phyloP scores from a whole-genome alignment of 92 coral and sea anemone species.

The Bergia puertoricense region DNA sequence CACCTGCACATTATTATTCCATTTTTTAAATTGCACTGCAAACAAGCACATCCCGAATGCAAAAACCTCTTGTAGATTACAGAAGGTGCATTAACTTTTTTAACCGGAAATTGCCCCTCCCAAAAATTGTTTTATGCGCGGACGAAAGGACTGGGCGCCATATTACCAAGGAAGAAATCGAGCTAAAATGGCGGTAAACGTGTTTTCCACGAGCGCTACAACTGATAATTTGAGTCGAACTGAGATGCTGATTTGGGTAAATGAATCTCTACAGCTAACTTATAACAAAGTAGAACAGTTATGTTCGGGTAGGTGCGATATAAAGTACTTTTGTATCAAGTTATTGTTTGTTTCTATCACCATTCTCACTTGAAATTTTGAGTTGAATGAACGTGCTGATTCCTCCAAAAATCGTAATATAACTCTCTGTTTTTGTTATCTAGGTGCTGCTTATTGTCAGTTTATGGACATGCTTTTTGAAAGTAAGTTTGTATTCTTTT shows the following conservation, averaged over 20 bases:
- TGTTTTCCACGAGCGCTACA: constrained; percentile 72
- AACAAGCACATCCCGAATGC: too few species aligned
- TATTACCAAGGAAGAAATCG: not conserved
- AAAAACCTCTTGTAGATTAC: too few species aligned
- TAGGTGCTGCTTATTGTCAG: constrained; percentile 99
- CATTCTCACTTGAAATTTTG: not conserved
- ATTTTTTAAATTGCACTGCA: too few species aligned
- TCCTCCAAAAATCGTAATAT: not conserved
- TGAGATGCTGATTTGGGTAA: constrained; percentile 93
- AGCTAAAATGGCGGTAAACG: constrained; percentile 83
- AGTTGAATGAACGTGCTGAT: constrained; percentile 17
- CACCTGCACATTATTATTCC: too few species aligned
- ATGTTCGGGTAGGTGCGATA: constrained; percentile 81
- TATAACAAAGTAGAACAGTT: constrained; percentile 94
- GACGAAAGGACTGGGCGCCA: constrained; percentile 16
- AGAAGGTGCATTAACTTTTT: not conserved
- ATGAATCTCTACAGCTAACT: constrained; percentile 74
- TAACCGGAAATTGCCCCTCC: constrained; percentile 5
- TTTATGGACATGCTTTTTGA: constrained; percentile 97
- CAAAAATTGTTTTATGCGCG: constrained; percentile 8
- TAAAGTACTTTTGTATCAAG: constrained; percentile 7
- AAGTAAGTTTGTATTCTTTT: constrained; percentile 65
- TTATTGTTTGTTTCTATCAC: constrained; percentile 42
- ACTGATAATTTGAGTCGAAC: constrained; percentile 94
- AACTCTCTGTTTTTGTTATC: constrained; percentile 39